Percentiles rank a stretch among this genome's conserved stretches.
phyloP scores from a whole-genome alignment of 2,113 vertebrate genomes.

The Parotia lawesii region DNA sequence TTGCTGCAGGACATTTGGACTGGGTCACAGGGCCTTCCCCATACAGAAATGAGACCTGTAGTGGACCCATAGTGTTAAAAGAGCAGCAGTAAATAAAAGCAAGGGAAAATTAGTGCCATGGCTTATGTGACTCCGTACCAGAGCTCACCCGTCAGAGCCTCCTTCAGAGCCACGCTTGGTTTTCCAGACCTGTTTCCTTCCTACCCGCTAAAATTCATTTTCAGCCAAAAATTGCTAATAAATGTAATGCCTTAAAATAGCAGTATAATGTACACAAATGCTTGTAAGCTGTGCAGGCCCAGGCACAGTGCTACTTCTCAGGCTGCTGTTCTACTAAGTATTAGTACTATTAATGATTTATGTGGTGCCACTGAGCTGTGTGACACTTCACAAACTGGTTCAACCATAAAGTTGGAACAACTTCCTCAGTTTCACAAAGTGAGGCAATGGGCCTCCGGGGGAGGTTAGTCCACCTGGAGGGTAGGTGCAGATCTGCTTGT shows the following conservation, averaged over 20 bases:
- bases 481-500: background rate
- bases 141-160: background rate
- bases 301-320: background rate
- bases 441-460: background rate
- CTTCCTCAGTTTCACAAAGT: background rate
- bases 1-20: background rate
- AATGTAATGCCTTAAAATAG: slow-evolving; percentile 24
- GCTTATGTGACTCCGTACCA: background rate
- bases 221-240: slow-evolving; percentile 4
- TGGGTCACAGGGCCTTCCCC: background rate
- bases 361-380: background rate
- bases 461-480: background rate
- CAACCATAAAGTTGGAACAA: background rate
- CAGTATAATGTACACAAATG: background rate
- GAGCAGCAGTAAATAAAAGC: background rate
- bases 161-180: background rate
- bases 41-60: background rate
- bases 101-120: background rate
- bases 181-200: background rate
- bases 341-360: background rate
- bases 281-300: background rate
- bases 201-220: background rate
- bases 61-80: background rate
- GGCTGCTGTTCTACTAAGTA: background rate
- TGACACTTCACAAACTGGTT: background rate